These are phyloP conservation scores for Periophthalmus magnuspinnatus DNA, from an alignment of 2,797 vertebrate species.

Conservation along the genomic window DNA sequence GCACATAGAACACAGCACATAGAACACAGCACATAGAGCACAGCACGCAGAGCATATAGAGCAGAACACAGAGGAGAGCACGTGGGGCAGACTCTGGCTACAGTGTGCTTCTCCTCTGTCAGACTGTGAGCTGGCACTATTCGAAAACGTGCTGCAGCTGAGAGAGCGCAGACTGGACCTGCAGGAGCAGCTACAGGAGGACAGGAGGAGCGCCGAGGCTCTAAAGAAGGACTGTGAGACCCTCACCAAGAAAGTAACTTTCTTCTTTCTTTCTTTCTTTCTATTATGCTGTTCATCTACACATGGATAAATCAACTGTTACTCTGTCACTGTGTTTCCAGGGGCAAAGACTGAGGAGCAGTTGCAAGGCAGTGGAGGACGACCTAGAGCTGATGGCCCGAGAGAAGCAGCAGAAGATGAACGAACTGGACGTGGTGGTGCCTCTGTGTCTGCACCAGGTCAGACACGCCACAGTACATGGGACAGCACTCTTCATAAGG, in stretches of 20 bases:
- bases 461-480: background rate
- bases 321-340: conserved; percentile 45
- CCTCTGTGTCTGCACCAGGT: conserved; percentile 92
- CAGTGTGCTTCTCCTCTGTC: conserved; percentile 15
- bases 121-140: conserved; percentile 84
- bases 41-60: no score
- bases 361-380: conserved; percentile 67
- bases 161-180: conserved; percentile 82
- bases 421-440: conserved; percentile 86
- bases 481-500: background rate
- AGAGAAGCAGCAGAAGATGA: conserved; percentile 89
- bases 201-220: conserved; percentile 77
- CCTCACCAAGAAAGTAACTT: conserved; percentile 81
- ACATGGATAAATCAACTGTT: background rate
- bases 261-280: background rate
- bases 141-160: conserved; percentile 81
- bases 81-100: background rate
- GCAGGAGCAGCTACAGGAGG: conserved; percentile 81
- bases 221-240: conserved; percentile 82
- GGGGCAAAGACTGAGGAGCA: conserved; percentile 77
- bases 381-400: conserved; percentile 86
- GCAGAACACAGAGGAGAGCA: no score
- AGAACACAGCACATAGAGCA: no score
- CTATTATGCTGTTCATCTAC: no score
- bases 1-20: no score